Conservation (phyloP, 2,888 invertebrate species). For the Trissonchulus sp. region DNA sequence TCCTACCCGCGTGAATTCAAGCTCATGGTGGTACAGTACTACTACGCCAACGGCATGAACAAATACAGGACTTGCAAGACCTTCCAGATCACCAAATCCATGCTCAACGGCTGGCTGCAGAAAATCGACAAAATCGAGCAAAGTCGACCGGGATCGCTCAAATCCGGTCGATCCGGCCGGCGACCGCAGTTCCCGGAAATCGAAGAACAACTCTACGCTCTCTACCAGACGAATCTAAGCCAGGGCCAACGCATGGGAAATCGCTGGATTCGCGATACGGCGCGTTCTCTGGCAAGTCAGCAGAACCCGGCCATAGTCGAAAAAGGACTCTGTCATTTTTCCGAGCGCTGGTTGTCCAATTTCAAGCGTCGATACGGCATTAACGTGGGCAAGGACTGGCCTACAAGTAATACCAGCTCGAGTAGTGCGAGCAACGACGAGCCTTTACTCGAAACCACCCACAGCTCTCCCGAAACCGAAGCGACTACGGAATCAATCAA, state of each 20-base stretch:
- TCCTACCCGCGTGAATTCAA: conserved; percentile 47
- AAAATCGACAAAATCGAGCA: conserved; percentile 43
- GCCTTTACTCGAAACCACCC: background rate
- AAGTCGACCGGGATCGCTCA: conserved; percentile 43
- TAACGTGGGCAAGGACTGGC: conserved; percentile 23
- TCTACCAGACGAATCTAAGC: conserved; percentile 33
- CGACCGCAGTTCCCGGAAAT: conserved; percentile 44
- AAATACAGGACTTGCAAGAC: conserved; percentile 45
- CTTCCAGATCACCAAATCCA: conserved; percentile 41
- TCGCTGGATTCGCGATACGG: conserved; percentile 43
- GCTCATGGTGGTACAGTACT: conserved; percentile 44
- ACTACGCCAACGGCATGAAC: conserved; percentile 43
- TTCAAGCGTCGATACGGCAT: conserved; percentile 41
- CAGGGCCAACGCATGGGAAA: conserved; percentile 36
- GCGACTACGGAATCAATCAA: background rate
- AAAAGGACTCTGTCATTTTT: conserved; percentile 42
- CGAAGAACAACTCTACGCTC: conserved; percentile 40
- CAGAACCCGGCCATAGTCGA: conserved; percentile 34
- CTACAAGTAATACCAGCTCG: no score
- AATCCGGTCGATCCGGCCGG: conserved; percentile 42
- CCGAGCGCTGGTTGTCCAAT: conserved; percentile 44
- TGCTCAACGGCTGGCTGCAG: conserved; percentile 45
- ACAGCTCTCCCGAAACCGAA: background rate
- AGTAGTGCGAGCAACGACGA: no score
- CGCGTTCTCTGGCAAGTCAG: conserved; percentile 36